These are phyloP conservation scores for Emydocephalus ijimae DNA, from an alignment of 2,113 vertebrate species.

Conservation along the genomic window DNA sequence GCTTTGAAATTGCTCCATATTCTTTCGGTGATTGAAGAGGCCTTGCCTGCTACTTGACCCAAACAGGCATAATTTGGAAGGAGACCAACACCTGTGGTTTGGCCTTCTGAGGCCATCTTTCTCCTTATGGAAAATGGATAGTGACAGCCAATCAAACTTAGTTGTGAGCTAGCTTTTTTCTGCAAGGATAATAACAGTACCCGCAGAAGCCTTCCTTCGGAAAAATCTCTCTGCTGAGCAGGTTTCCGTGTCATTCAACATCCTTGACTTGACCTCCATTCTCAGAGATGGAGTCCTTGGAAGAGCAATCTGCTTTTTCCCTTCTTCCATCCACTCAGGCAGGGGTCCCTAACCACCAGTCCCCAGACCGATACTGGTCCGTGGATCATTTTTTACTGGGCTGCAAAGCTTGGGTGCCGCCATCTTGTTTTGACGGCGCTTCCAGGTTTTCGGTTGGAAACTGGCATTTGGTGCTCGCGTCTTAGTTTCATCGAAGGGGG, in stretches of 20 bases:
- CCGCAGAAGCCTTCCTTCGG: not conserved
- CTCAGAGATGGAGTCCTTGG: not conserved
- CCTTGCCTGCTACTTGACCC: not conserved
- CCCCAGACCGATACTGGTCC: too few species aligned
- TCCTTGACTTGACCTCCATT: not conserved
- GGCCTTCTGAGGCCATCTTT: not conserved
- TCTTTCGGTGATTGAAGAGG: not conserved
- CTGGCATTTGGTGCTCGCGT: too few species aligned
- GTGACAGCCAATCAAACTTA: not conserved
- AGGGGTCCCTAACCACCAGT: too few species aligned
- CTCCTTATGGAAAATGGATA: not conserved
- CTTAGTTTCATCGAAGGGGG: too few species aligned
- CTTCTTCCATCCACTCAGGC: not conserved
- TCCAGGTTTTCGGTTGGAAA: too few species aligned
- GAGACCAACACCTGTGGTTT: not conserved
- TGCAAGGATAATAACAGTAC: not conserved
- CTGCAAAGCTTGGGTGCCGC: too few species aligned
- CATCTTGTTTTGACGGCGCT: too few species aligned
- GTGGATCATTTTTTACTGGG: too few species aligned
- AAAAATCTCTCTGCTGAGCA: not conserved
- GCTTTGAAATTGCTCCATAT: not conserved
- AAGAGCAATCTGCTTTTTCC: not conserved
- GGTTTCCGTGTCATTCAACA: not conserved
- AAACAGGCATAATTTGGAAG: not conserved
- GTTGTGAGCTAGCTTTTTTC: not conserved